Conservation (phyloP, 2,797 vertebrate species). For the Danio jaintianensis region DNA sequence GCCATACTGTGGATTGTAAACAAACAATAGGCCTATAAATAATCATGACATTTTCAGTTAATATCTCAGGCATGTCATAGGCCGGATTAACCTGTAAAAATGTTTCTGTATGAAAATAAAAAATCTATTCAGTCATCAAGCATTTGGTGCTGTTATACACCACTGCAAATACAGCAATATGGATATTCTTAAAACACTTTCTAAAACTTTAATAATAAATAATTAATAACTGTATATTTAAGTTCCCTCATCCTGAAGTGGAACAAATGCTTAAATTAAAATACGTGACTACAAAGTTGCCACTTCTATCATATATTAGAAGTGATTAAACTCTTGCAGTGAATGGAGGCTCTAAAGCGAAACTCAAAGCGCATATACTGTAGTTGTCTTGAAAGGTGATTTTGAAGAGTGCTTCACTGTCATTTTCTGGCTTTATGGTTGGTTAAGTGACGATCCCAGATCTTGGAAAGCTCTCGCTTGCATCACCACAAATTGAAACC, state of each 20-base stretch:
- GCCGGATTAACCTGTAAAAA: no score
- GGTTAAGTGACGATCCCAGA: conserved; percentile 54
- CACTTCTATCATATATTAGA: not conserved
- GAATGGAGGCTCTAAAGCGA: conserved; percentile 22
- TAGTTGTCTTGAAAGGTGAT: conserved; percentile 17
- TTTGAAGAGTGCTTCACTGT: conserved; percentile 55
- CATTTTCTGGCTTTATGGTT: conserved; percentile 59
- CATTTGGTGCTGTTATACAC: no score
- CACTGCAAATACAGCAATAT: no score
- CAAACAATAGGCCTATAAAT: no score
- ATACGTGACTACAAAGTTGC: conserved; percentile 3
- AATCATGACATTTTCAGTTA: no score
- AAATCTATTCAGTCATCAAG: no score
- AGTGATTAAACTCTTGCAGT: conserved; percentile 14
- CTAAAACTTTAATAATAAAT: no score
- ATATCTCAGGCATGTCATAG: no score
- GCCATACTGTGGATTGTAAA: no score
- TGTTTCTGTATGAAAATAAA: no score
- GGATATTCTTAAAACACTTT: no score
- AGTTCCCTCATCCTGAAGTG: not conserved
- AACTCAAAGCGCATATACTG: conserved; percentile 23
- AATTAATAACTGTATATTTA: no score
- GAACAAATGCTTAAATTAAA: not conserved
- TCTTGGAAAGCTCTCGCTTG: conserved; percentile 19
- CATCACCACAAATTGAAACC: conserved; percentile 59